Percentiles rank a stretch among this genome's conserved stretches.
Evolutionary conservation across 2,797 vertebrate genomes (phyloP).

Genomic region (Lycodopsis pacificus): DNA sequence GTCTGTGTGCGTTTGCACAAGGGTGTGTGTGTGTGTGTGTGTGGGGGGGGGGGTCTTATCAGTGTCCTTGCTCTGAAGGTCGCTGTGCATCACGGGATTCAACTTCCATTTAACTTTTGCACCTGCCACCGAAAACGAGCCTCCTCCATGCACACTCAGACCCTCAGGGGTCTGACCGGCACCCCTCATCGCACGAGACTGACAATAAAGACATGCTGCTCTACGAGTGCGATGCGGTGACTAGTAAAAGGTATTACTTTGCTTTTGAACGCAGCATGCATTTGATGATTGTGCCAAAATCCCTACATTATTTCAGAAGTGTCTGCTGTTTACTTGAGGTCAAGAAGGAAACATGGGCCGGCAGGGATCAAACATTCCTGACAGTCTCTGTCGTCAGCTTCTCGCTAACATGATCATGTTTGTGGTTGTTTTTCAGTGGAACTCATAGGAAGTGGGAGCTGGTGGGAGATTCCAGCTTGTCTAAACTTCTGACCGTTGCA

Average conservation of each 20-base stretch:
- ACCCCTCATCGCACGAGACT: background rate
- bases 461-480: background rate
- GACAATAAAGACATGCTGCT: background rate
- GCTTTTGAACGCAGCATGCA: background rate
- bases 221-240: rapidly evolving
- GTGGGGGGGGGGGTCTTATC: slow-evolving; percentile 46
- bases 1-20: slow-evolving; percentile 19
- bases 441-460: background rate
- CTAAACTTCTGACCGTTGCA: background rate
- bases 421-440: background rate
- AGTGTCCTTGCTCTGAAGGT: slow-evolving; percentile 50
- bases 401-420: background rate
- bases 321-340: background rate
- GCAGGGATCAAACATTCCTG: background rate
- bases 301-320: background rate
- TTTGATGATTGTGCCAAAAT: background rate
- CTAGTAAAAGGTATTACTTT: background rate
- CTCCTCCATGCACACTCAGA: background rate
- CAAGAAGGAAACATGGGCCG: too few relatives aligned
- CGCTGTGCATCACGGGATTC: slow-evolving; percentile 26
- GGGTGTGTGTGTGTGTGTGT: background rate
- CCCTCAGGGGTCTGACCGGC: background rate
- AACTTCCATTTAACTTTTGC: slow-evolving; percentile 31
- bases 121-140: slow-evolving; percentile 5
- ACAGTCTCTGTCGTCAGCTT: background rate